phyloP scores from a whole-genome alignment of 2,113 vertebrate genomes.

The Brevimyrus niger region DNA sequence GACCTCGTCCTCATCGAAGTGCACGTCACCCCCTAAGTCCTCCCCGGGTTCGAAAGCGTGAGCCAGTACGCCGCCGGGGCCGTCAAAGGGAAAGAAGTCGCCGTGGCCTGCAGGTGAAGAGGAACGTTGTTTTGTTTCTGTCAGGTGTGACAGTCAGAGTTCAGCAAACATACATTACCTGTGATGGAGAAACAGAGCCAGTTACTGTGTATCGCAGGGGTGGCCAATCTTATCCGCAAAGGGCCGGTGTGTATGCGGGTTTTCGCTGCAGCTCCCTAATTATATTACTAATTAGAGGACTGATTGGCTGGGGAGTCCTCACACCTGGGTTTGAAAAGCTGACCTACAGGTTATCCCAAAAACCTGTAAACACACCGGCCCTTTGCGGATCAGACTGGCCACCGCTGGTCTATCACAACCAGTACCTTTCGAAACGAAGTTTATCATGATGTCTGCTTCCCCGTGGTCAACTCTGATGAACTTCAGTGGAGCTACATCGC shows the following conservation, averaged over 20 bases:
- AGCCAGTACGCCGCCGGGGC: constrained; percentile 41
- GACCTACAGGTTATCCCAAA: no score
- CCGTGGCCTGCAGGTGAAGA: constrained; percentile 37
- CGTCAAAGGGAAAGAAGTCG: constrained; percentile 51
- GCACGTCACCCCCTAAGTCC: constrained; percentile 46
- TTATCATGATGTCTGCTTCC: constrained; percentile 43
- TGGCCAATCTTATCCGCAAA: no score
- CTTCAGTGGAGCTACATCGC: constrained; percentile 33
- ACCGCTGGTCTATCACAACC: background rate
- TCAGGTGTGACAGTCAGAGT: background rate
- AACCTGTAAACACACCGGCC: no score
- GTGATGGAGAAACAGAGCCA: background rate
- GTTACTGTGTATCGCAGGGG: background rate
- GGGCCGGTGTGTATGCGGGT: no score
- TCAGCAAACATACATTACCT: background rate
- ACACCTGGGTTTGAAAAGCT: no score
- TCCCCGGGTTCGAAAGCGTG: constrained; percentile 46
- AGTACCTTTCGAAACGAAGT: constrained; percentile 42
- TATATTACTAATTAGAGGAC: no score
- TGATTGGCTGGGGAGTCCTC: no score
- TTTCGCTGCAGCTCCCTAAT: no score
- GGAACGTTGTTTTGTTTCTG: background rate
- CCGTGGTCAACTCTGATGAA: constrained; percentile 40
- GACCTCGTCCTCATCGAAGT: constrained; percentile 55
- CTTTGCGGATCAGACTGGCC: no score